Evolutionary conservation across 2,797 vertebrate genomes (phyloP).

Genomic region (Adelosebastes latens): DNA sequence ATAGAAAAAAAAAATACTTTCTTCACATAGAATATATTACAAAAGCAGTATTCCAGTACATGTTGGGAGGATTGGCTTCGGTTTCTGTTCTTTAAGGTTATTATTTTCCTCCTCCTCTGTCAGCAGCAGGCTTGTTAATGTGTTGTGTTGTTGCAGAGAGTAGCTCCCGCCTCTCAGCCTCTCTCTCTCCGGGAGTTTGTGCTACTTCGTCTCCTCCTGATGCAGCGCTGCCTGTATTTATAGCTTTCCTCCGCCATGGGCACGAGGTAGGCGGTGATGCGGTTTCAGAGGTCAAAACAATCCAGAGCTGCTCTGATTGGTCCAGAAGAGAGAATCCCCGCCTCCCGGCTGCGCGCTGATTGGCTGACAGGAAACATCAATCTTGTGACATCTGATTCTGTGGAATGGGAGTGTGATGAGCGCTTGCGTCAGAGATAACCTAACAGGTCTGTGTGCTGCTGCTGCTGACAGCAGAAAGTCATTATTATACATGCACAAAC

Average conservation of each 20-base stretch:
- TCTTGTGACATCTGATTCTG: conserved; percentile 57
- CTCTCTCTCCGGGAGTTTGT: conserved; percentile 74
- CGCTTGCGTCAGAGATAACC: conserved; percentile 82
- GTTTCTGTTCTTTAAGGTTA: conserved; percentile 64
- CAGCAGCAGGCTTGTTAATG: conserved; percentile 61
- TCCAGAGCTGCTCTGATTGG: conserved; percentile 68
- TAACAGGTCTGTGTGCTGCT: conserved; percentile 60
- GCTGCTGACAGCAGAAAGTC: conserved; percentile 67
- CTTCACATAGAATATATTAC: conserved; percentile 80
- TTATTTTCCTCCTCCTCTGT: conserved; percentile 48
- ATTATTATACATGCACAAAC: conserved; percentile 36
- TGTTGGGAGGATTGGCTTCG: conserved; percentile 71
- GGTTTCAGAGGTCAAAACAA: conserved; percentile 85
- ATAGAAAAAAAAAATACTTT: conserved; percentile 83
- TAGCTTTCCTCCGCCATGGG: conserved; percentile 85
- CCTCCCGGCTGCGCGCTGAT: conserved; percentile 42
- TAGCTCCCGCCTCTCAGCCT: conserved; percentile 68
- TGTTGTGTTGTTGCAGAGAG: conserved; percentile 37
- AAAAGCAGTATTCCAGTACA: conserved; percentile 84
- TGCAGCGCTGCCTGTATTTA: conserved; percentile 78
- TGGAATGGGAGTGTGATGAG: conserved; percentile 68
- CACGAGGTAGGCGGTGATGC: conserved; percentile 84
- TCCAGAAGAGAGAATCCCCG: not conserved
- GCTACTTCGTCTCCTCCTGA: conserved; percentile 80
- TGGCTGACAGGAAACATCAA: conserved; percentile 51